phyloP scores from a whole-genome alignment of 1,140 invertebrate genomes.

The Oppia nitens region DNA sequence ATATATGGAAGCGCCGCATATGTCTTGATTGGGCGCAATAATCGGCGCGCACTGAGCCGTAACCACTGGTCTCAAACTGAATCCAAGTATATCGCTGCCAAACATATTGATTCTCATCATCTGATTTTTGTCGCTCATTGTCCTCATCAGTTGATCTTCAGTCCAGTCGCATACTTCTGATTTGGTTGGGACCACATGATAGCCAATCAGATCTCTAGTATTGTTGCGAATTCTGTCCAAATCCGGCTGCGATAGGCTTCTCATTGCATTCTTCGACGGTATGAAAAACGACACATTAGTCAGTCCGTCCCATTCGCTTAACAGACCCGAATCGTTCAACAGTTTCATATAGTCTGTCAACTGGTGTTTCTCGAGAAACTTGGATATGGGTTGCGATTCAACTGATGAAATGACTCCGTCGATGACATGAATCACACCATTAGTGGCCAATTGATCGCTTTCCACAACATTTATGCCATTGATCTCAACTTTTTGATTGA shows the following conservation, averaged over 20 bases:
- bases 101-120: slow-evolving; percentile 39
- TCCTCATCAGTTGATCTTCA: slow-evolving; percentile 33
- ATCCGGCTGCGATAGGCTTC: slow-evolving; percentile 9
- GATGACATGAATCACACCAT: slow-evolving; percentile 39
- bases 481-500: slow-evolving; percentile 33
- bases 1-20: slow-evolving; percentile 42
- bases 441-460: slow-evolving; percentile 32
- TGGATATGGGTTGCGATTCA: slow-evolving; percentile 12
- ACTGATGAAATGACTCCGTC: slow-evolving; percentile 36
- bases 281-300: slow-evolving; percentile 37
- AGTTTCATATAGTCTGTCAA: slow-evolving; percentile 30
- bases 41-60: slow-evolving; percentile 46
- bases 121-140: slow-evolving; percentile 29
- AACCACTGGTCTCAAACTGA: slow-evolving; percentile 22
- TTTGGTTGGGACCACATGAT: slow-evolving; percentile 37
- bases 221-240: neutral
- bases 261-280: slow-evolving; percentile 34
- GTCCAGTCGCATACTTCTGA: slow-evolving; percentile 34
- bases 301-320: slow-evolving; percentile 27
- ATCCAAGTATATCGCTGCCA: slow-evolving; percentile 24
- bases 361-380: slow-evolving; percentile 27
- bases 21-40: slow-evolving; percentile 38
- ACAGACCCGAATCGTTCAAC: slow-evolving; percentile 29
- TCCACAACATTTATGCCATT: slow-evolving; percentile 30
- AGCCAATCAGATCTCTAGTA: slow-evolving; percentile 33